These are phyloP conservation scores for Procapra przewalskii DNA, from an alignment of 2,113 vertebrate species.

Conservation along the genomic window DNA sequence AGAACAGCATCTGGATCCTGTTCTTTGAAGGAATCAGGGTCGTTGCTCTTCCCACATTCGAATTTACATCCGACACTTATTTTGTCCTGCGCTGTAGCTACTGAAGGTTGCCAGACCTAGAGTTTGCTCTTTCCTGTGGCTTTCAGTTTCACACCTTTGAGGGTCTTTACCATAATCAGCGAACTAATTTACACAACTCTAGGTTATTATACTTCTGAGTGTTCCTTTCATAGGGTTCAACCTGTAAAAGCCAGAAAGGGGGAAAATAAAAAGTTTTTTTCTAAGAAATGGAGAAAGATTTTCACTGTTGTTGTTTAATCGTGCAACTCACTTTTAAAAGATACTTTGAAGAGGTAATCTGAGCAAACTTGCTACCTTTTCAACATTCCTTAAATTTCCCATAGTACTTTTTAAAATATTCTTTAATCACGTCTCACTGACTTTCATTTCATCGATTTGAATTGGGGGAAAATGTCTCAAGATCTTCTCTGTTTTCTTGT, in stretches of 20 bases:
- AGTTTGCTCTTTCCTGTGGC: background rate
- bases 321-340: background rate
- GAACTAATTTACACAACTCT: slow-evolving; percentile 50
- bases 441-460: background rate
- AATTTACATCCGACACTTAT: slow-evolving; percentile 50
- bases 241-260: background rate
- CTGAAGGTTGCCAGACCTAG: background rate
- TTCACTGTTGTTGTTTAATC: background rate
- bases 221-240: background rate
- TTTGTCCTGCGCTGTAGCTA: slow-evolving; percentile 41
- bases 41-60: slow-evolving; percentile 39
- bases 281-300: background rate
- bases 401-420: background rate
- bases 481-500: background rate
- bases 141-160: slow-evolving; percentile 56
- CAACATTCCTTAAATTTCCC: background rate
- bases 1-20: background rate
- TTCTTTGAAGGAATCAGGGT: background rate
- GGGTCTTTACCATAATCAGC: slow-evolving; percentile 61
- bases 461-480: background rate
- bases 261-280: background rate
- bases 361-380: background rate
- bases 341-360: background rate
- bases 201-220: background rate
- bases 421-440: background rate